Base-by-base conservation (phyloP, 2,113 vertebrate genomes). In the Osmerus eperlanus region DNA sequence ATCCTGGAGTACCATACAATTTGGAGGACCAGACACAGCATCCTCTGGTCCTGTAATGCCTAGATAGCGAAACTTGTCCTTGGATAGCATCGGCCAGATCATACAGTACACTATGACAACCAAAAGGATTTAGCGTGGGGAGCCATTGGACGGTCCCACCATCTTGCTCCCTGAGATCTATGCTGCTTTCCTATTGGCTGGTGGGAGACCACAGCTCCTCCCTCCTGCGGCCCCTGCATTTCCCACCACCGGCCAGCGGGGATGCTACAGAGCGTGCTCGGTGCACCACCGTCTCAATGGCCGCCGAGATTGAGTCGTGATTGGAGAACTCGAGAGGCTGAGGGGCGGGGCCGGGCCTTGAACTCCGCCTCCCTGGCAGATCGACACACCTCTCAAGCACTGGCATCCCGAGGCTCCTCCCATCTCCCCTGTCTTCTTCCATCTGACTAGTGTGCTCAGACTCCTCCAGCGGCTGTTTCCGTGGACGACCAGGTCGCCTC, bases 261-360 rank as follows among this genome's bases (percentile, higher is more conserved):
- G 92, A 88, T 0, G 93, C 89, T 75, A 28, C 23, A 28, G 93
- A 91, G 75, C 95, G 89, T 14, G 96, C 96, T 92, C 95, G 95
- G 76, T 98, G 94, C 81, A 99, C 95, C 82, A 99, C 97, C 0
- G 94, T 94, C 82, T 99, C 97, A 0, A 99, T 99, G 73, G 96
- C 96, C 77, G 95, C 97, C 77, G 94, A 93, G 87, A 99, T 92
- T 67, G 95, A 91, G 84, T 99, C 97, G 67, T 96, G 94, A 89
- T 90, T 86, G 82, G 92, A 84, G 89, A 95, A 83, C 70, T 92
- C 92, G 18, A 95, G 91, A 52, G 93, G 83, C 74, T 90, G 88
- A 0, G 94, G 86, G 91, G 90, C 86, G 89, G 92, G 72, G 83
- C 84, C 71, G 64, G 90, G 81, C 86, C 94, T 89, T 88, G 94